Percentiles rank a stretch among this genome's conserved stretches.
These are phyloP conservation scores for Macrochelys suwanniensis DNA, from an alignment of 2,797 vertebrate species.

Conservation along the genomic window DNA sequence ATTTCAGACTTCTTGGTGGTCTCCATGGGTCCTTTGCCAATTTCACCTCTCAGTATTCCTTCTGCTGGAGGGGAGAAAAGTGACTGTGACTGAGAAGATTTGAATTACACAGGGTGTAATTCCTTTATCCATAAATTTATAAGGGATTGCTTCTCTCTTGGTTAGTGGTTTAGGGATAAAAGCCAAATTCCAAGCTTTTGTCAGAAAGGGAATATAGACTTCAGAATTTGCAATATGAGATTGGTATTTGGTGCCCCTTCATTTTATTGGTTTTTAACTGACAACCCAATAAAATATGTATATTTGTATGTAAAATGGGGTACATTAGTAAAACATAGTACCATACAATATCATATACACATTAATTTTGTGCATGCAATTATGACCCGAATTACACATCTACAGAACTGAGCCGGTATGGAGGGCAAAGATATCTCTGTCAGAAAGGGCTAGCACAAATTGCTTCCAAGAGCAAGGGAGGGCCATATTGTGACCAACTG, in stretches of 20 bases:
- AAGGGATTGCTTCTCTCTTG: background rate
- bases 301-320: background rate
- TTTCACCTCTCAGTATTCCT: conserved; percentile 53
- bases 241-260: background rate
- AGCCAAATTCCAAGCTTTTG: background rate
- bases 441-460: background rate
- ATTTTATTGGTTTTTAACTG: background rate
- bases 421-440: background rate
- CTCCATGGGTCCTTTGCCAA: conserved; percentile 59
- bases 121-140: conserved; percentile 44
- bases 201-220: background rate
- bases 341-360: background rate
- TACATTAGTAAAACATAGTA: background rate
- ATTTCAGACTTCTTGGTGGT: conserved; percentile 78
- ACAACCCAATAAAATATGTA: background rate
- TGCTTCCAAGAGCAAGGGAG: background rate
- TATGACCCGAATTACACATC: too few species aligned
- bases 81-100: conserved; percentile 66
- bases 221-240: background rate
- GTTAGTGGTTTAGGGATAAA: background rate
- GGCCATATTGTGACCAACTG: background rate
- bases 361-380: background rate
- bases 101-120: conserved; percentile 65
- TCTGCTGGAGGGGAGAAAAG: conserved; percentile 47
- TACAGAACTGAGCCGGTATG: background rate